Percentiles rank a stretch among this genome's conserved stretches.
phyloP scores from a whole-genome alignment of 2,113 vertebrate species.

The Tupaia chinensis region DNA sequence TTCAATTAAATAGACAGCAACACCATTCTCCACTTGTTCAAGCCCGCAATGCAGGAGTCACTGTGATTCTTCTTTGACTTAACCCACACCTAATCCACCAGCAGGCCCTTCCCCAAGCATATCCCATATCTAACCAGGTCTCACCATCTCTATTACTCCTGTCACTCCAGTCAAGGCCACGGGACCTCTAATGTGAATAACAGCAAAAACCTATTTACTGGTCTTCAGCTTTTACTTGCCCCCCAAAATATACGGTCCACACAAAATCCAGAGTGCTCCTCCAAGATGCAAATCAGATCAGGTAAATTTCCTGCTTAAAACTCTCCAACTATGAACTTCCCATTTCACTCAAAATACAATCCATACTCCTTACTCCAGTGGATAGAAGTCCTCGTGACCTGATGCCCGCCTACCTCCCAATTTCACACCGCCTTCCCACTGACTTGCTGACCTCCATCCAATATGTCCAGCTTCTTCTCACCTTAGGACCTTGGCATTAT shows the following conservation, averaged over 20 bases:
- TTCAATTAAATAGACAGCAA: background rate
- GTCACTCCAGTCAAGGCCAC: background rate
- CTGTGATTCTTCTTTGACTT: background rate
- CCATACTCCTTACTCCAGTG: background rate
- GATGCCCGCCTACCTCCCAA: background rate
- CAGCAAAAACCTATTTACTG: background rate
- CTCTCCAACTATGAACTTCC: background rate
- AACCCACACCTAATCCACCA: background rate
- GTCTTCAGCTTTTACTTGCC: background rate
- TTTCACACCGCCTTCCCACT: background rate
- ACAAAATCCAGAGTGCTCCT: background rate
- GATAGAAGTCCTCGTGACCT: background rate
- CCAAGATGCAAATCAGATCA: constrained; percentile 30
- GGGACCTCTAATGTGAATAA: background rate
- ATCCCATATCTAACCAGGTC: background rate
- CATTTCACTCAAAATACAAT: constrained; percentile 23
- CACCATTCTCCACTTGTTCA: background rate
- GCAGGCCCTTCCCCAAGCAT: background rate
- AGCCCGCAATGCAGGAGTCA: background rate
- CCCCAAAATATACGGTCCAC: background rate
- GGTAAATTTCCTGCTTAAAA: constrained; percentile 35
- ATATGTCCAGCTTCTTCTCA: background rate
- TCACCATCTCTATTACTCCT: background rate
- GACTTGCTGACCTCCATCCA: background rate
- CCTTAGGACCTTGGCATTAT: background rate